These are phyloP conservation scores for Lycaena phlaeas DNA, from an alignment of 2,888 invertebrate species.

Conservation along the genomic window DNA sequence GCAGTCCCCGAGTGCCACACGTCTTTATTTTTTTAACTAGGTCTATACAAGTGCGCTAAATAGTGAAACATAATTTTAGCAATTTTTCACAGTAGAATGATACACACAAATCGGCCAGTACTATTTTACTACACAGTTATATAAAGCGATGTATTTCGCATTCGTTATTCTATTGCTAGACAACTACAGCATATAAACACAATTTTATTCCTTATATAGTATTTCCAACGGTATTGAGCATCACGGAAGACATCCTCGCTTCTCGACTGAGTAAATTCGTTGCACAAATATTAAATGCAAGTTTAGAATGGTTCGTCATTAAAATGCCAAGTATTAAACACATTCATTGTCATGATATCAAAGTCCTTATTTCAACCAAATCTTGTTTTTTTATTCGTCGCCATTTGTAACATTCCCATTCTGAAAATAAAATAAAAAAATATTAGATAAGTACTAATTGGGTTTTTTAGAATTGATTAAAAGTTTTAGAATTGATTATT, in stretches of 20 bases:
- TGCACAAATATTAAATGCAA: constrained; percentile 11
- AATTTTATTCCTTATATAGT: background rate
- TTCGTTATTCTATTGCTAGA: too few species aligned
- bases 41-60: too few species aligned
- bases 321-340: constrained; percentile 6
- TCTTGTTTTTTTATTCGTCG: constrained; percentile 32
- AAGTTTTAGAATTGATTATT: too few species aligned
- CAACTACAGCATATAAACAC: too few species aligned
- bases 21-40: too few species aligned
- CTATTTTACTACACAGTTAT: too few species aligned
- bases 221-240: background rate
- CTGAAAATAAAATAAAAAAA: constrained; percentile 23
- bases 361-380: constrained; percentile 7
- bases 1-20: too few species aligned
- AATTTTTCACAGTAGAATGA: too few species aligned
- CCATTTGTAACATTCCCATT: constrained; percentile 55
- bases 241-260: background rate
- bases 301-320: constrained; percentile 12
- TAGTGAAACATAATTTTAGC: too few species aligned
- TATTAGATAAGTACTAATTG: background rate
- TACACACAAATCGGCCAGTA: too few species aligned
- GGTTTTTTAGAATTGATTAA: too few species aligned
- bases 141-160: too few species aligned
- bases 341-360: constrained; percentile 7
- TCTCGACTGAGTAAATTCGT: constrained; percentile 11